These are phyloP conservation scores for Phaethon lepturus DNA, from an alignment of 2,113 vertebrate species.

Conservation along the genomic window DNA sequence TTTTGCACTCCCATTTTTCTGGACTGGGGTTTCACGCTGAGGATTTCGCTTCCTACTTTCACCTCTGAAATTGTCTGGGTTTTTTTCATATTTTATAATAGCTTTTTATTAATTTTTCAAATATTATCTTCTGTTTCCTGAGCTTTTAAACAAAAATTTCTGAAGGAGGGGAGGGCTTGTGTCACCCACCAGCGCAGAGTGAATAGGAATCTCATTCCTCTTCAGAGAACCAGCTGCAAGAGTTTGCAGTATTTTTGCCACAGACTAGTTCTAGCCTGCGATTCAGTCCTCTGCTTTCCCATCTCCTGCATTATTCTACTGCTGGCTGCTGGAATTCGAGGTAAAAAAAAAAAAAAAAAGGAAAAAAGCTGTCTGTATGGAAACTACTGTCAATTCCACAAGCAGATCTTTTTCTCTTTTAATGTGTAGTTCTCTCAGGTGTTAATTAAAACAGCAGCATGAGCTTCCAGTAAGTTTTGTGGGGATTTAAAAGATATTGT, in stretches of 20 bases:
- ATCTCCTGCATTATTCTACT: not conserved
- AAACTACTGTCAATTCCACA: not conserved
- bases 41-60: not conserved
- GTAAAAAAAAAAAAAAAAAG: not conserved
- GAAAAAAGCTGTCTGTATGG: not conserved
- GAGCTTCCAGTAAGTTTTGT: slow-evolving; percentile 12
- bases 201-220: not conserved
- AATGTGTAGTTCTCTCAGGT: slow-evolving; percentile 7
- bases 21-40: not conserved
- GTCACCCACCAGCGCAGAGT: not conserved
- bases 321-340: not conserved
- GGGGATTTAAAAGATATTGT: not conserved
- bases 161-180: not conserved
- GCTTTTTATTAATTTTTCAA: not conserved
- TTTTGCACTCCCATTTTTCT: not conserved
- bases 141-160: not conserved
- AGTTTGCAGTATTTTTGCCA: not conserved
- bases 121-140: not conserved
- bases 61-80: not conserved
- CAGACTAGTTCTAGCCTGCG: not conserved
- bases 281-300: not conserved
- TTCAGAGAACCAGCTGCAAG: not conserved
- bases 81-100: not conserved
- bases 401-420: not conserved
- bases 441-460: slow-evolving; percentile 43